These are phyloP conservation scores for Anolis sagrei DNA, from an alignment of 2,113 vertebrate species.

Conservation along the genomic window DNA sequence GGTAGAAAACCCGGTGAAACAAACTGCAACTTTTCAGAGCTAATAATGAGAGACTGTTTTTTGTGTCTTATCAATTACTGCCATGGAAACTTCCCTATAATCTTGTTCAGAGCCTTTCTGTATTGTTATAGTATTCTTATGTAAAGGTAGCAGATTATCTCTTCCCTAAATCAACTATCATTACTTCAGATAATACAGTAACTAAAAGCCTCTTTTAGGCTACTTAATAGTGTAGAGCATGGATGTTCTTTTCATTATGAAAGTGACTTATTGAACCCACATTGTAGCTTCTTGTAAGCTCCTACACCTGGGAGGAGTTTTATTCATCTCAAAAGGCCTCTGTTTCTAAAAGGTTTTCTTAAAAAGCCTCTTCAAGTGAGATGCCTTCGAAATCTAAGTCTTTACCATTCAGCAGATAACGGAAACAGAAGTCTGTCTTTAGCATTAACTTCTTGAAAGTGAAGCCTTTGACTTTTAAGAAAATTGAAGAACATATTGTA, in stretches of 20 bases:
- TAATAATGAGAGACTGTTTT: conserved; percentile 45
- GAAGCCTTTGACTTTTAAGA: conserved; percentile 42
- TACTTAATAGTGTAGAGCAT: conserved; percentile 62
- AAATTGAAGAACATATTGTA: conserved; percentile 21
- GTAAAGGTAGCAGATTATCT: conserved; percentile 64
- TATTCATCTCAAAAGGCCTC: conserved; percentile 52
- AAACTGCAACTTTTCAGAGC: conserved; percentile 19
- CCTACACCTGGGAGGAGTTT: conserved; percentile 62
- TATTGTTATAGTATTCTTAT: conserved; percentile 56
- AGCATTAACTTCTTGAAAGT: conserved; percentile 33
- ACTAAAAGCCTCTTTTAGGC: conserved; percentile 73
- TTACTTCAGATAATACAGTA: conserved; percentile 63
- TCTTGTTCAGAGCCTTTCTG: conserved; percentile 49
- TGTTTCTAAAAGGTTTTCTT: conserved; percentile 52
- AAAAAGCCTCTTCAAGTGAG: conserved; percentile 13
- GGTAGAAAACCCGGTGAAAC: not conserved
- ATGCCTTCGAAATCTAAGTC: conserved; percentile 34
- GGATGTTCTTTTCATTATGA: conserved; percentile 64
- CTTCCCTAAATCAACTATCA: conserved; percentile 48
- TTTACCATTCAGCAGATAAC: conserved; percentile 23
- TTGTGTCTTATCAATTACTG: conserved; percentile 47
- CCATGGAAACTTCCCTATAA: conserved; percentile 51
- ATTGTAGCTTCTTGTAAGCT: conserved; percentile 54
- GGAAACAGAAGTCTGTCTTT: conserved; percentile 37
- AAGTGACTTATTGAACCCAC: conserved; percentile 64